Base-by-base conservation (phyloP, 2,797 vertebrate genomes). In the Tokudaia tokunoshimensis region DNA sequence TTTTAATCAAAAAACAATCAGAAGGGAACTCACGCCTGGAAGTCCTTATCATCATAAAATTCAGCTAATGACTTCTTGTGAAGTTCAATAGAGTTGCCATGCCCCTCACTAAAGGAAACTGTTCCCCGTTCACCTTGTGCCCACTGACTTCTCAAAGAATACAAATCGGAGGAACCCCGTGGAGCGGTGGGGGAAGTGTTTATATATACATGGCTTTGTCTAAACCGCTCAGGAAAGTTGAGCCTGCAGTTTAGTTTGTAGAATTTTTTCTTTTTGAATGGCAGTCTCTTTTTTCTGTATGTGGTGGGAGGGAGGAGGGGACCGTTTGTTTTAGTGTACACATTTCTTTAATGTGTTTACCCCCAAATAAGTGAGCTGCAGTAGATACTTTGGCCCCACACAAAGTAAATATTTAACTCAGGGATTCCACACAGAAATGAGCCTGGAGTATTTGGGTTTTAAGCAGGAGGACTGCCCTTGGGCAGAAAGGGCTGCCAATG, bases 391-490 rank as follows among this genome's bases (percentile, higher is more conserved):
- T 94, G 93, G 93, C 67, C 97, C 96, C 82, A 96, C 96, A 91
- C 97, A 98, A 95, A 97, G 98, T 98, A 98, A 99, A 99, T 98
- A 98, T 98, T 97, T 98, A 98, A 97, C 97, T 76, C 98, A 98
- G 97, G 89, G 80, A 95, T 96, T 94, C 95, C 82, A 85, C 61
- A 80, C 14, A 67, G 93, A 95, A 97, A 98, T 83, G 94, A 37
- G 78, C 94, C 88, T 1, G 0, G 78, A 92, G 83, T 94, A 41
- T 97, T 92, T 97, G 92, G 37, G 24, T 91, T 97, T 92, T 81
- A 37, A 37, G 76, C 89, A 80, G 52, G 63, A 87, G n/a, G 81
- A 52, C 89, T 52, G 26, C 74, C 74, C n/a, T 63, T 17, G 3
- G 84, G 93, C 24, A 1, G 12, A 0, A 17, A 79, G 76, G 50